These are phyloP conservation scores for Sinotaia quadrata DNA, from an alignment of 2,888 invertebrate species.

Conservation along the genomic window DNA sequence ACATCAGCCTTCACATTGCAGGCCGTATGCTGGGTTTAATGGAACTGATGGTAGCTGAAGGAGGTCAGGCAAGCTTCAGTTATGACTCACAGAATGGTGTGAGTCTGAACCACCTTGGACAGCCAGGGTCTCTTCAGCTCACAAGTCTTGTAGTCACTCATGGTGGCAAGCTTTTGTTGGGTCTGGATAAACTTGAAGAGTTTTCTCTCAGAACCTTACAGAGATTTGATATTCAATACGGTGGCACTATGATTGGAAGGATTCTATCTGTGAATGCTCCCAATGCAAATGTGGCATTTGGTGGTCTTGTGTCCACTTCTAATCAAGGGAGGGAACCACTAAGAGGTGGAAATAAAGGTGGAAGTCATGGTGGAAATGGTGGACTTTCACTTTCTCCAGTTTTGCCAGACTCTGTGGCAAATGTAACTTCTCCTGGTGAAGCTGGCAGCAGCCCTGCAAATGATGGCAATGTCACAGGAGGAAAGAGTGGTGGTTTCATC, in stretches of 20 bases:
- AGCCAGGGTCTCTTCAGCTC: conserved; percentile 43
- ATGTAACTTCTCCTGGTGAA: conserved; percentile 30
- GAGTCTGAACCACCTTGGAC: conserved; percentile 28
- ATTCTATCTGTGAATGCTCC: conserved; percentile 41
- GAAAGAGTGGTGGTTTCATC: conserved; percentile 45
- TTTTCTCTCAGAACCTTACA: conserved; percentile 42
- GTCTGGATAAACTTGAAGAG: conserved; percentile 33
- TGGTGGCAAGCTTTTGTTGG: conserved; percentile 46
- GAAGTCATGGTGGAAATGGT: conserved; percentile 55
- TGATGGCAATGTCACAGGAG: conserved; percentile 30
- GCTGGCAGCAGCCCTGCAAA: conserved; percentile 5
- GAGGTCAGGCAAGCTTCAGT: conserved; percentile 43
- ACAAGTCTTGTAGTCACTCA: conserved; percentile 48
- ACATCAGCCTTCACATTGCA: conserved; percentile 43
- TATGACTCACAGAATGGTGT: conserved; percentile 42
- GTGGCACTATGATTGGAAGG: conserved; percentile 40
- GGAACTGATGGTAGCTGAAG: conserved; percentile 50
- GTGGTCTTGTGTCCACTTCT: conserved; percentile 37
- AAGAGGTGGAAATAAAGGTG: conserved; percentile 44
- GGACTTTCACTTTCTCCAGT: conserved; percentile 39
- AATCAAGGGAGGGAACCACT: conserved; percentile 38
- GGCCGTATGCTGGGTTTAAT: conserved; percentile 46
- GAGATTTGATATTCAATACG: conserved; percentile 46
- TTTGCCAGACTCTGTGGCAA: conserved; percentile 12
- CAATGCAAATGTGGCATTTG: conserved; percentile 44